Percentiles rank a stretch among this genome's conserved stretches.
These are phyloP conservation scores for Phoxinus phoxinus DNA, from an alignment of 2,113 vertebrate species.

Conservation along the genomic window DNA sequence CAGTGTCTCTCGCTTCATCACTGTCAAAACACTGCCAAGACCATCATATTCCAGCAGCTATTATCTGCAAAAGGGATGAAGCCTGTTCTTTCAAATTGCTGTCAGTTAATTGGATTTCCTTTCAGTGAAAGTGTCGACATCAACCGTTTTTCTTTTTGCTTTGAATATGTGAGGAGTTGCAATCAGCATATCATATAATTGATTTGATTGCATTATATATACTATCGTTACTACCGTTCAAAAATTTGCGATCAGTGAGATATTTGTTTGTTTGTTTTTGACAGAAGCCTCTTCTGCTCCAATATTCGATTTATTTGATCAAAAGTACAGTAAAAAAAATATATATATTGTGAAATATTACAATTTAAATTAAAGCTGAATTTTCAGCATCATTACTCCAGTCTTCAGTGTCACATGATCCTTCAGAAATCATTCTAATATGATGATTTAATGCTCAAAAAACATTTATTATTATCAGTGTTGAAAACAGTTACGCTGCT, in stretches of 20 bases:
- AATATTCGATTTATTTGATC: background rate
- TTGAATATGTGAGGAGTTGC: background rate
- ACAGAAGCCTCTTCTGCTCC: background rate
- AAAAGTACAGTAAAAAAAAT: background rate
- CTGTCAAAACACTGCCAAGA: slow-evolving; percentile 23
- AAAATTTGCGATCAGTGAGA: background rate
- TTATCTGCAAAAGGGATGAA: background rate
- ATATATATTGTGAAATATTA: background rate
- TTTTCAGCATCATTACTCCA: background rate
- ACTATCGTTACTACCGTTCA: no score
- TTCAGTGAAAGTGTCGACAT: background rate
- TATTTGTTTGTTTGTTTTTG: background rate
- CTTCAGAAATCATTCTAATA: background rate
- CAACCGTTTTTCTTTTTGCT: background rate
- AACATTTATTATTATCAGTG: background rate
- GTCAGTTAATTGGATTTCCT: slow-evolving; percentile 9
- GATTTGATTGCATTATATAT: background rate
- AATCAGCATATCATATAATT: background rate
- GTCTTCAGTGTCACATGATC: background rate
- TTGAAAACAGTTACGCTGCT: background rate
- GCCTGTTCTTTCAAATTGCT: background rate
- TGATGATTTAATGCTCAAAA: background rate
- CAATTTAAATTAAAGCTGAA: background rate
- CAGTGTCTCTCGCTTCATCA: slow-evolving; percentile 1
- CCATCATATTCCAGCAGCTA: background rate